A percentile compares a stretch with the other conserved stretches of the same genome.
These are phyloP conservation scores for Pocillopora meandrina DNA, from an alignment of 92 coral and sea anemone genomes.

Conservation along the genomic window DNA sequence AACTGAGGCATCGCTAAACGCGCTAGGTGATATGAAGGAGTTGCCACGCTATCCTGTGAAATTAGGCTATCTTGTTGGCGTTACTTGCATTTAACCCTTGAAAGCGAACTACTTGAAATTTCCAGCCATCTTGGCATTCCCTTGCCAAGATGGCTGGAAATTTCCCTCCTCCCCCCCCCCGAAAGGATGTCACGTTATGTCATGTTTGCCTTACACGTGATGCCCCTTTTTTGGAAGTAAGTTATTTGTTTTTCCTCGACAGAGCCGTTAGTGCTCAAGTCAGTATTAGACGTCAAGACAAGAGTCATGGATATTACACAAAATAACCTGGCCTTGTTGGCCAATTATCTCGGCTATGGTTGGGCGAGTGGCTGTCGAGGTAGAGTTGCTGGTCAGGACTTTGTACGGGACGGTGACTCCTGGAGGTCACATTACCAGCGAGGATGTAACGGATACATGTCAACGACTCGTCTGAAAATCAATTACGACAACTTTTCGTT, in stretches of 20 bases:
- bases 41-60: too few relatives aligned
- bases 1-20: too few relatives aligned
- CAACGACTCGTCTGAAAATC: conserved; percentile 60
- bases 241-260: not conserved
- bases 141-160: too few relatives aligned
- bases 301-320: conserved; percentile 70
- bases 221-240: too few relatives aligned
- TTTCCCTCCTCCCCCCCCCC: too few relatives aligned
- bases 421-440: conserved; percentile 67
- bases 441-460: conserved; percentile 70
- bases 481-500: conserved; percentile 65
- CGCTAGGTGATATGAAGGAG: too few relatives aligned
- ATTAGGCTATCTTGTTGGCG: too few relatives aligned
- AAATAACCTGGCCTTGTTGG: conserved; percentile 45
- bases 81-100: too few relatives aligned
- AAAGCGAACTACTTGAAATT: too few relatives aligned
- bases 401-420: conserved; percentile 69
- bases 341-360: conserved; percentile 73
- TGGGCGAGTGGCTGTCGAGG: conserved; percentile 78
- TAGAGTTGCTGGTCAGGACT: conserved; percentile 65
- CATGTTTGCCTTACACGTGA: too few relatives aligned
- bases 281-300: conserved; percentile 69
- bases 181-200: too few relatives aligned
- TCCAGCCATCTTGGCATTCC: too few relatives aligned
- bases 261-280: conserved; percentile 35